Evolutionary conservation across 2,113 vertebrate species (phyloP), one percentile per base, ranked within the genome.

Genomic region (Pycnonotus jocosus): DNA sequence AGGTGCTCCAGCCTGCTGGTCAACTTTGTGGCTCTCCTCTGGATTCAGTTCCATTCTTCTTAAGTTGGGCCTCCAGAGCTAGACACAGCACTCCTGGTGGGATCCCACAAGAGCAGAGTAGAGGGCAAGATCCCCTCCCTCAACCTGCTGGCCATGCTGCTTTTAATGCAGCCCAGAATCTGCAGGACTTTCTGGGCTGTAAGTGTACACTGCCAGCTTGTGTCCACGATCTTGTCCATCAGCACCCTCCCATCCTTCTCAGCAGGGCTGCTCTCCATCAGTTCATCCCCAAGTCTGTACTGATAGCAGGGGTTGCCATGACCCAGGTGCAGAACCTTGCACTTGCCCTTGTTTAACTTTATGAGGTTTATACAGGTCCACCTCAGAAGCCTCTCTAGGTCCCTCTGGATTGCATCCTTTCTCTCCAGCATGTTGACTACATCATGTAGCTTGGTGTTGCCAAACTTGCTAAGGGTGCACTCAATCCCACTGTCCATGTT

Each of bases 111-210:
- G 42, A 37, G 50, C 50, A 35, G 25, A 54, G 12, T 2, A 62
- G 56, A 33, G 31, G 18, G 42, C 25, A 72, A 70, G 30, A 65
- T 72, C 22, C 3, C 12, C 33, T 65, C 12, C 27, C 37, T 57
- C 0, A 0, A 50, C 31, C 44, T 28, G 15, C 18, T 25, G 23
- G 16, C 19, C 42, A n/a, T 8, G 5, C 16, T n/a, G 51, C 42
- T 84, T 70, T 84, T 37, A 11, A 25, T 21, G 19, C 23, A 71
- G 33, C 13, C 44, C 28, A n/a, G 33, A 31, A 57, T 37, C 37
- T 44, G 45, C 17, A 16, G 37, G 53, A 48, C 44, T 37, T 44
- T n/a, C 64, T n/a, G 65, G 13, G 15, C 42, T 64, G 50, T 50
- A 33, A 24, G 12, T 33, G 18, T 7, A 17, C 12, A 11, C 25